phyloP scores from a whole-genome alignment of 2,888 invertebrate species.

The Epistrophella euchroma region DNA sequence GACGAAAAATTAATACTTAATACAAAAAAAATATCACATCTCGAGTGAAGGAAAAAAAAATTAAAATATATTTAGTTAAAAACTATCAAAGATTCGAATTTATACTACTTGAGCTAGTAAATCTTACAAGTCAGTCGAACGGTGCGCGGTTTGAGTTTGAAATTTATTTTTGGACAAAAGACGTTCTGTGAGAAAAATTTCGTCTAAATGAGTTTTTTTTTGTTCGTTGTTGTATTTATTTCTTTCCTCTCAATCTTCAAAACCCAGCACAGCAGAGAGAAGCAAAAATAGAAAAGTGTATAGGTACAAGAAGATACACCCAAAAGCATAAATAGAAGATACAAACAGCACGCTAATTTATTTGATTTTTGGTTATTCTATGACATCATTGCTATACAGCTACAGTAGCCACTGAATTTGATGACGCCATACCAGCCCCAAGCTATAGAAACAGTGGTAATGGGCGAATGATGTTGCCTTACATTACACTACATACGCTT shows the following conservation, averaged over 20 bases:
- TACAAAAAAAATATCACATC: slow-evolving; percentile 42
- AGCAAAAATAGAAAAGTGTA: slow-evolving; percentile 65
- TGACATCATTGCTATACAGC: slow-evolving; percentile 59
- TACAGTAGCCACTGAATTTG: slow-evolving; percentile 3
- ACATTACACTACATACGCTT: slow-evolving; percentile 19
- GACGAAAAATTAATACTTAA: slow-evolving; percentile 18
- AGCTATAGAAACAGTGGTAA: not conserved
- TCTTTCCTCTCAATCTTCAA: slow-evolving; percentile 2
- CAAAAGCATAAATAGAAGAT: slow-evolving; percentile 23
- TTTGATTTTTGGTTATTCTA: slow-evolving; percentile 36
- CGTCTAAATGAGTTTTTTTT: slow-evolving; percentile 39
- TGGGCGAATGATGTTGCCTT: slow-evolving; percentile 34
- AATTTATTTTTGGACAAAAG: slow-evolving; percentile 67
- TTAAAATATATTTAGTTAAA: slow-evolving; percentile 33
- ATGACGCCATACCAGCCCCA: not conserved
- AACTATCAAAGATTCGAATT: slow-evolving; percentile 40
- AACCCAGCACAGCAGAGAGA: slow-evolving; percentile 42
- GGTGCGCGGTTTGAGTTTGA: slow-evolving; percentile 51
- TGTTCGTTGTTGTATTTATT: slow-evolving; percentile 32
- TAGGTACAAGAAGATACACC: slow-evolving; percentile 52
- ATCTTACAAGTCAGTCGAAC: slow-evolving; percentile 54
- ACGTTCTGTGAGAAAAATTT: slow-evolving; percentile 47
- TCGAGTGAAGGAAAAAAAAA: slow-evolving; percentile 12
- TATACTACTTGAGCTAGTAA: slow-evolving; percentile 54
- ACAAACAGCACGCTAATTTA: slow-evolving; percentile 8